phyloP scores from a whole-genome alignment of 2,113 vertebrate genomes.

The Apistogramma diplotaenia region DNA sequence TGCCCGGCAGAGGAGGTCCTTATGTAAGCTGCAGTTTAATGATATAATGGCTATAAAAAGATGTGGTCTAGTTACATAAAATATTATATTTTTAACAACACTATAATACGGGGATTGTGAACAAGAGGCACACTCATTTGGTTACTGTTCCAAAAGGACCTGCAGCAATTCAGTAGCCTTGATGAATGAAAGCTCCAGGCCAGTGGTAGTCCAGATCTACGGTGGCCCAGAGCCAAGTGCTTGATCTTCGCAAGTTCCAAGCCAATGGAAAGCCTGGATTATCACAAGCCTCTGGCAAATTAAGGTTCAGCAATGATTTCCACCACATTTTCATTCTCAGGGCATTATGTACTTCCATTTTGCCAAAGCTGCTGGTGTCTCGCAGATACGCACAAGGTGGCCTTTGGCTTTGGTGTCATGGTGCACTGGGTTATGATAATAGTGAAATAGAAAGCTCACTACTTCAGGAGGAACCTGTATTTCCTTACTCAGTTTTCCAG shows the following conservation, averaged over 20 bases:
- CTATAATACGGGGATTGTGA: not conserved
- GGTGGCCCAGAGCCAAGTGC: conserved; percentile 1
- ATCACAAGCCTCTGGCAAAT: not conserved
- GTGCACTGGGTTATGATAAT: not conserved
- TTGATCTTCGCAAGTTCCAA: not conserved
- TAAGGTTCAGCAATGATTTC: conserved; percentile 10
- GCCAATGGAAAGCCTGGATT: conserved; percentile 5
- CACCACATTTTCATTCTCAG: not conserved
- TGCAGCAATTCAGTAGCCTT: conserved; percentile 24
- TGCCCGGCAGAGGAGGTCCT: conserved; percentile 22
- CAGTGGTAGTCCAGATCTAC: conserved; percentile 21
- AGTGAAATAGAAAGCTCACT: not conserved
- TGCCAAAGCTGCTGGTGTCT: not conserved
- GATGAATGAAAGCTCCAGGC: conserved; percentile 34
- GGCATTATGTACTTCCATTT: not conserved
- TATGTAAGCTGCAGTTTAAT: conserved; percentile 31
- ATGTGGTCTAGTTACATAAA: conserved; percentile 40
- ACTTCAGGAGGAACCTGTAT: no score
- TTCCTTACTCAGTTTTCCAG: no score
- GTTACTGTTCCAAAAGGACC: conserved; percentile 24
- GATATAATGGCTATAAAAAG: conserved; percentile 3
- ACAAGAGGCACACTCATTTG: not conserved
- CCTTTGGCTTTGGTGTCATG: not conserved
- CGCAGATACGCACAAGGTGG: not conserved
- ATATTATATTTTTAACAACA: not conserved